phyloP scores from a whole-genome alignment of 1,140 invertebrate species.

The Elymnias hypermnestra region DNA sequence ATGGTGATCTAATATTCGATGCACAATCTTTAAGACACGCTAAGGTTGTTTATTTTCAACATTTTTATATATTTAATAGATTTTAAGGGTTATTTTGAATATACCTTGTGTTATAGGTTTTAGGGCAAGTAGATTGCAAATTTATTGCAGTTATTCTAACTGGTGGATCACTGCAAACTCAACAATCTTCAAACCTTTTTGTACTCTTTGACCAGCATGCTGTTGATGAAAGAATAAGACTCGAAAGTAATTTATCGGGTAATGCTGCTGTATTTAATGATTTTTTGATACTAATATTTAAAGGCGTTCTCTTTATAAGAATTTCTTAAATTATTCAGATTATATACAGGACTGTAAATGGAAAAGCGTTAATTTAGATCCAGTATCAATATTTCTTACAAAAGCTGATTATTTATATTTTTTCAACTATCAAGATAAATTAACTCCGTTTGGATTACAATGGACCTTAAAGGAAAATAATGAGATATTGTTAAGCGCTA shows the following conservation, averaged over 20 bases:
- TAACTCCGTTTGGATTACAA: slow-evolving; percentile 42
- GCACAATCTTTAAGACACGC: slow-evolving; percentile 34
- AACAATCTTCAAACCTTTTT: slow-evolving; percentile 55
- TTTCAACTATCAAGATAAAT: slow-evolving; percentile 54
- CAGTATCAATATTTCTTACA: slow-evolving; percentile 32
- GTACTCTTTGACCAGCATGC: slow-evolving; percentile 87
- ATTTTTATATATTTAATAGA: too few relatives aligned
- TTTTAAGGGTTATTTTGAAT: too few relatives aligned
- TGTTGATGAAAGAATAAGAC: slow-evolving; percentile 82
- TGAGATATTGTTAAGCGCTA: slow-evolving; percentile 36
- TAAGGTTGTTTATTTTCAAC: slow-evolving; percentile 28
- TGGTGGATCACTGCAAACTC: slow-evolving; percentile 17
- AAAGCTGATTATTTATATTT: slow-evolving; percentile 46
- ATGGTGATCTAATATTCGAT: slow-evolving; percentile 41
- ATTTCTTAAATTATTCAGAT: slow-evolving; percentile 28
- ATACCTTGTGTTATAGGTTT: slow-evolving; percentile 70
- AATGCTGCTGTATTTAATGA: slow-evolving; percentile 1
- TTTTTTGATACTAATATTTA: neutral
- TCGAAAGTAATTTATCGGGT: slow-evolving; percentile 76
- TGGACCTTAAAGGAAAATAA: slow-evolving; percentile 34
- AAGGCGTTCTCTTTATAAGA: too few relatives aligned
- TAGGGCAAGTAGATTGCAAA: slow-evolving; percentile 82
- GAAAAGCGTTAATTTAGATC: slow-evolving; percentile 39
- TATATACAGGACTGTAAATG: slow-evolving; percentile 41
- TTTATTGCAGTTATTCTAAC: slow-evolving; percentile 77